phyloP scores from a whole-genome alignment of 2,797 vertebrate species.

The Diplodus puntazzo region DNA sequence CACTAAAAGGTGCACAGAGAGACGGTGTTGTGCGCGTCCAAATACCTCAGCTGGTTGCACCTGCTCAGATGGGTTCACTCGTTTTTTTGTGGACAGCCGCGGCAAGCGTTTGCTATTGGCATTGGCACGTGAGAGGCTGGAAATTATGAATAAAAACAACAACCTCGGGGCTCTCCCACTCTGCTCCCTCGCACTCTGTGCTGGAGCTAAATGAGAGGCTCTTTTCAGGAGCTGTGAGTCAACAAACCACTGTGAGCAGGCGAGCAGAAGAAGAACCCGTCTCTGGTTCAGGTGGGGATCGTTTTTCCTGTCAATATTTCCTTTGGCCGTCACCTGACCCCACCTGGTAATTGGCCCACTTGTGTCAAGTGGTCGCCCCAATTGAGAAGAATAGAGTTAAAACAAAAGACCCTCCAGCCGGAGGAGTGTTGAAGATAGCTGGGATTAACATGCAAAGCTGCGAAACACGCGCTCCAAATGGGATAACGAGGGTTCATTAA shows the following conservation, averaged over 20 bases:
- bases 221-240: conserved; percentile 34
- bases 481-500: conserved; percentile 4
- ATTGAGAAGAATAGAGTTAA: conserved; percentile 46
- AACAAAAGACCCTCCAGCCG: conserved; percentile 10
- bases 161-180: conserved; percentile 33
- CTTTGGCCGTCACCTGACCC: conserved; percentile 32
- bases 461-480: background rate
- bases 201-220: conserved; percentile 51
- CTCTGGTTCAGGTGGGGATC: conserved; percentile 38
- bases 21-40: conserved; percentile 14
- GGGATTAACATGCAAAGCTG: conserved; percentile 8
- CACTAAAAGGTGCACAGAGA: conserved; percentile 10
- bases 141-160: conserved; percentile 70
- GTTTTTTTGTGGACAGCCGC: conserved; percentile 43
- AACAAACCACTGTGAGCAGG: conserved; percentile 1
- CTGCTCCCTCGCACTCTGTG: conserved; percentile 4
- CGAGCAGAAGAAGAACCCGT: conserved; percentile 36
- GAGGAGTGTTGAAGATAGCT: background rate
- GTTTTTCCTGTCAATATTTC: conserved; percentile 54
- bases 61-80: conserved; percentile 52
- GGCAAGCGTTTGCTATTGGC: conserved; percentile 60
- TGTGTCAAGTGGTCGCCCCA: conserved; percentile 56
- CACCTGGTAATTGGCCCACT: conserved; percentile 64
- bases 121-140: conserved; percentile 44
- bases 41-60: conserved; percentile 54